A percentile compares a stretch with the other conserved stretches of the same genome.
Conservation (phyloP, 1,140 invertebrate species). For the Stegodyphus dumicola region DNA sequence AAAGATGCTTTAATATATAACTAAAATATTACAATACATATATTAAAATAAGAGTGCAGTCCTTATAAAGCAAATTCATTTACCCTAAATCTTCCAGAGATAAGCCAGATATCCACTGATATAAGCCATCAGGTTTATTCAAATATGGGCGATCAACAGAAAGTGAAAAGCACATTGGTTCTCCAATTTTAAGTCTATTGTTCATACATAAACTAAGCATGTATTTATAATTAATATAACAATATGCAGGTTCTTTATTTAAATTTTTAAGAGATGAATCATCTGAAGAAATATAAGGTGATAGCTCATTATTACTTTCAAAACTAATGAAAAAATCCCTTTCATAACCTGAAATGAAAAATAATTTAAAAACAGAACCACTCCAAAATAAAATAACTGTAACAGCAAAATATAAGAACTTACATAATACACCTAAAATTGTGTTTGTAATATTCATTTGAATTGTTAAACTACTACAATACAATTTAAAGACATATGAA, state of each 20-base stretch:
- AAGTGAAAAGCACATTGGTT: conserved; percentile 15
- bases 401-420: no score
- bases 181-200: background rate
- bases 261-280: background rate
- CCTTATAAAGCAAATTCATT: no score
- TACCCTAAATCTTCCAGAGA: conserved; percentile 42
- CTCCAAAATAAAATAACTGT: no score
- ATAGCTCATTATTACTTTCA: conserved; percentile 7
- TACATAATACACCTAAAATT: no score
- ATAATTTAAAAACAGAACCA: background rate
- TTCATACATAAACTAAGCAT: background rate
- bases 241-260: conserved; percentile 13
- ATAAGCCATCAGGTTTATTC: conserved; percentile 22
- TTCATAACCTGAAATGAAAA: conserved; percentile 15
- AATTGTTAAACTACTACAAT: no score
- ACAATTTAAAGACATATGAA: no score
- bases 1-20: no score
- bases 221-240: conserved; percentile 3
- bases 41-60: no score
- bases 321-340: conserved; percentile 38
- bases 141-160: conserved; percentile 23
- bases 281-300: background rate
- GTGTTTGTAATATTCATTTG: no score
- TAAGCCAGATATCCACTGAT: conserved; percentile 4
- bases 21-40: no score